Percentiles rank a stretch among this genome's conserved stretches.
Evolutionary conservation across 2,797 vertebrate species (phyloP).

Genomic region (Mormyrus hasselquistii): DNA sequence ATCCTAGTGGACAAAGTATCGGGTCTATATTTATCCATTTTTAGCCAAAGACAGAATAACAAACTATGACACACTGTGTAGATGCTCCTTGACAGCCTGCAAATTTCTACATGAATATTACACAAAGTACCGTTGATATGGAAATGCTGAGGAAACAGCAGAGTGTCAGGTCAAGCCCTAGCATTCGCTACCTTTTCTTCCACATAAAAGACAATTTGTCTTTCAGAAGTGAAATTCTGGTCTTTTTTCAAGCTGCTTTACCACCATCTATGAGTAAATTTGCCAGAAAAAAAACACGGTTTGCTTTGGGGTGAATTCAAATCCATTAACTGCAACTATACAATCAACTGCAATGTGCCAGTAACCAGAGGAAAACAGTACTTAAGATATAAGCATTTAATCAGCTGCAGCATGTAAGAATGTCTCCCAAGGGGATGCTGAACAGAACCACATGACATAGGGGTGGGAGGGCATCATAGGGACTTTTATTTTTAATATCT

Average conservation of each 20-base stretch:
- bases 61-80: neutral
- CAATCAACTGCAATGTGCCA: neutral
- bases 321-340: neutral
- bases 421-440: neutral
- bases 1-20: slow-evolving; percentile 2
- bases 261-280: neutral
- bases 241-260: neutral
- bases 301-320: slow-evolving; percentile 3
- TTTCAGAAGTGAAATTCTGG: neutral
- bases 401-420: neutral
- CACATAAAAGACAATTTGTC: neutral
- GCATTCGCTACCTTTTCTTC: neutral
- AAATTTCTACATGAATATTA: slow-evolving; percentile 11
- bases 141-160: neutral
- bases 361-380: neutral
- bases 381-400: slow-evolving; percentile 5
- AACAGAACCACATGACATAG: neutral
- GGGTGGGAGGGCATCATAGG: neutral
- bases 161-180: neutral
- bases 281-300: neutral
- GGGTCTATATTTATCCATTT: slow-evolving; percentile 16
- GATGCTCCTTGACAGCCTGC: slow-evolving; percentile 7
- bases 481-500: neutral
- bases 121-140: neutral
- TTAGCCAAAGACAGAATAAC: neutral